These are phyloP conservation scores for Illadopsis cleaveri DNA, from an alignment of 2,113 vertebrate genomes.

Conservation along the genomic window DNA sequence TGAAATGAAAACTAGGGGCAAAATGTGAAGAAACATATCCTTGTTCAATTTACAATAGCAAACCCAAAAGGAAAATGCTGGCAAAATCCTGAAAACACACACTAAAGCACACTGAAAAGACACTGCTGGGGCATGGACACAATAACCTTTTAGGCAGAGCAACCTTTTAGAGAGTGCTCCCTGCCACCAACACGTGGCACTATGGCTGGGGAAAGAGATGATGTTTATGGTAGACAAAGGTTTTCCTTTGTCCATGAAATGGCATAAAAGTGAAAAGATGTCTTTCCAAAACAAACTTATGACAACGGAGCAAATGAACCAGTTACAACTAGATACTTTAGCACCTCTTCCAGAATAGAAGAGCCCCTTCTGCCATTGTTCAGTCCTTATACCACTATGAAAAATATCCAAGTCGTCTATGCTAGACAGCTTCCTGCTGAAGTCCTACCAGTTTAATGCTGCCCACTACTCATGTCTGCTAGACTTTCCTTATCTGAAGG, in stretches of 20 bases:
- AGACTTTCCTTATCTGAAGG: neutral
- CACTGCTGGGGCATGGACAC: fast-evolving
- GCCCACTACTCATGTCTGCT: neutral
- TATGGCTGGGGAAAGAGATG: neutral
- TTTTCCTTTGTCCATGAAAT: neutral
- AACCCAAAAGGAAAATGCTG: neutral
- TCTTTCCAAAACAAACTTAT: neutral
- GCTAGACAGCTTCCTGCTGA: neutral
- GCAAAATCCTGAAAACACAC: neutral
- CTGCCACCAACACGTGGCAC: neutral
- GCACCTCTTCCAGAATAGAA: neutral
- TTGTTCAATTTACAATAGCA: neutral
- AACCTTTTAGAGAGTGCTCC: neutral
- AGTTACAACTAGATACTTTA: neutral
- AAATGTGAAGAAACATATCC: neutral
- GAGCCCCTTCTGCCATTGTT: neutral
- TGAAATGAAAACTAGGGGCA: neutral
- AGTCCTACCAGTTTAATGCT: neutral
- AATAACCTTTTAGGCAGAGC: neutral
- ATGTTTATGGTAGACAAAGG: neutral
- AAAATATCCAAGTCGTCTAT: neutral
- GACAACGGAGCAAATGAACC: neutral
- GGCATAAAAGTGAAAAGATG: neutral
- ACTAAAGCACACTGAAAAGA: neutral
- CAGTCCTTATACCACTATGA: neutral